phyloP scores from a whole-genome alignment of 2,888 invertebrate genomes.

The Plebejus argus region DNA sequence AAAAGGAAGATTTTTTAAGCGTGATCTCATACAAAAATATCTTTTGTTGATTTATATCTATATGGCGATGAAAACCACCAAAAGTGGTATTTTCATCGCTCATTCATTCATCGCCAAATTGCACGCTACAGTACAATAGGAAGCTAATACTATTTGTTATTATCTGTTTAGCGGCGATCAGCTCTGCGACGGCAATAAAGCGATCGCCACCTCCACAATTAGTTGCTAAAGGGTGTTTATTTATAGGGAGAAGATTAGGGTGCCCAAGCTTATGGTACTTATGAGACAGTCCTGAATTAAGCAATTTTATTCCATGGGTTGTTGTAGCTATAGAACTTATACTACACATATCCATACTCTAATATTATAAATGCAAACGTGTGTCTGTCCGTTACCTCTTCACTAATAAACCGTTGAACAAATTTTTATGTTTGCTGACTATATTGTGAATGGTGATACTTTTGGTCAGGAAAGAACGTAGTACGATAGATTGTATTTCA shows the following conservation, averaged over 20 bases:
- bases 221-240: constrained; percentile 71
- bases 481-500: too few species aligned
- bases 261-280: constrained; percentile 41
- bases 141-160: neutral
- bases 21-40: too few species aligned
- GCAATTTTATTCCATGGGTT: neutral
- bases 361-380: too few species aligned
- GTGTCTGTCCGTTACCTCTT: too few species aligned
- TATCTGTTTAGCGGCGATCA: constrained; percentile 15
- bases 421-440: too few species aligned
- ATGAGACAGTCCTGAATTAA: constrained; percentile 20
- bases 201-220: constrained; percentile 67
- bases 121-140: neutral
- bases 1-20: too few species aligned
- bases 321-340: too few species aligned
- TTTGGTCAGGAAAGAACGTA: too few species aligned
- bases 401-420: too few species aligned
- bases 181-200: constrained; percentile 50
- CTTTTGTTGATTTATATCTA: too few species aligned
- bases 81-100: neutral
- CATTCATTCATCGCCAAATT: neutral
- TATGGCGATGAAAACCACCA: neutral
- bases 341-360: too few species aligned
- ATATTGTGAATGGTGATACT: too few species aligned
- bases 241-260: constrained; percentile 51